Base-by-base conservation (phyloP, 2,888 invertebrate species). In the Ochlodes sylvanus region DNA sequence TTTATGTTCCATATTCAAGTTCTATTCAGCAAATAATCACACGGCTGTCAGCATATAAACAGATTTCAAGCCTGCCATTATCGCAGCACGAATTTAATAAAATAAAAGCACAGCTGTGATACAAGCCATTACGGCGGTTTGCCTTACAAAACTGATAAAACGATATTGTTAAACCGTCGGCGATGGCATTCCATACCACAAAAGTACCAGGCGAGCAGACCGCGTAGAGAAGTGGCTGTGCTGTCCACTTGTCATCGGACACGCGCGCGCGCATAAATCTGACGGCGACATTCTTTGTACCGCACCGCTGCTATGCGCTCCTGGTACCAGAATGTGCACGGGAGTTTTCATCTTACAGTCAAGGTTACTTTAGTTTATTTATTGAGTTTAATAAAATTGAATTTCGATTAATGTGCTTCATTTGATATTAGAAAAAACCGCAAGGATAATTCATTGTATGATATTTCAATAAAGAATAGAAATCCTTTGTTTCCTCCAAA, bases 251-350 rank as follows among this genome's bases (percentile, higher is more conserved):
- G 89, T 88, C 88, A 87, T 80, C 81, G 82, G 73, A 72, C 77
- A 76, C 79, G 80, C 79, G 84, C 83, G 82, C 81, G 75, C 83
- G 82, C 86, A 89, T 89, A 87, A 88, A 89, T 87, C 82, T 83
- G 73, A 69, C 79, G 80, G 77, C 83, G 87, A 87, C 88, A 89
- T 89, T 89, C 89, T 89, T 89, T 89, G 87, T 84, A 82, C 83
- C 83, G 85, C 85, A 71, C 73, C 83, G 82, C 72, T 70, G 71
- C 79, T 75, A 78, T 86, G 82, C 76, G 80, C 79, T 77, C 82
- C 84, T 83, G 82, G 79, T 86, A 80, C 75, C 58, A 60, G 54
- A 55, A 50, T 50, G 38, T 47, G 44, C 42, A 65, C 64, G n/a
- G 56, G 57, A 61, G 54, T 67, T 67, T 64, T 65, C 57, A 58